Conservation (phyloP, 2,113 vertebrate species). For the Brevimyrus niger region DNA sequence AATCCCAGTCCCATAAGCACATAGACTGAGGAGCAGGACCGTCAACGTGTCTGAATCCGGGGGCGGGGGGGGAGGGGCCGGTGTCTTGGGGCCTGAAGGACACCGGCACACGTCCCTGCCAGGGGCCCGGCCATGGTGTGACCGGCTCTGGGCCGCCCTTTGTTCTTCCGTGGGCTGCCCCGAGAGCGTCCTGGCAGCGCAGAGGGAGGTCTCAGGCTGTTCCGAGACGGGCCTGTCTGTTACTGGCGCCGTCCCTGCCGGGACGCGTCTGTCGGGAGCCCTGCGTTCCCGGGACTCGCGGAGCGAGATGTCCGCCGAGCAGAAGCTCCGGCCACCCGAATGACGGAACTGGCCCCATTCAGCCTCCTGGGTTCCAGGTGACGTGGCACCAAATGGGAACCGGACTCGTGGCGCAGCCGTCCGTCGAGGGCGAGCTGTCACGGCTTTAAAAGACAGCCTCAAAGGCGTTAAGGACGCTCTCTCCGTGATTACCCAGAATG, state of each 20-base stretch:
- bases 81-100: not conserved
- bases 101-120: not conserved
- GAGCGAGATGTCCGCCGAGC: not conserved
- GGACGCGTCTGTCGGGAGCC: not conserved
- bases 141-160: not conserved
- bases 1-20: not conserved
- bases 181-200: constrained; percentile 17
- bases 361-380: not conserved
- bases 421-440: not conserved
- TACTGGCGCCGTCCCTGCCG: not conserved
- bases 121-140: too few species aligned
- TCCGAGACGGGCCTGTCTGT: not conserved
- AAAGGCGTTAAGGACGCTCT: not conserved
- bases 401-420: not conserved
- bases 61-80: not conserved
- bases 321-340: not conserved
- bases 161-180: constrained; percentile 15
- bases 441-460: not conserved
- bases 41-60: not conserved
- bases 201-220: not conserved
- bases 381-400: not conserved
- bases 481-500: not conserved
- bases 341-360: not conserved
- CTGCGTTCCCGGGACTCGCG: not conserved
- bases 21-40: not conserved